Base-by-base conservation (phyloP, 2,113 vertebrate species). In the Colius striatus region DNA sequence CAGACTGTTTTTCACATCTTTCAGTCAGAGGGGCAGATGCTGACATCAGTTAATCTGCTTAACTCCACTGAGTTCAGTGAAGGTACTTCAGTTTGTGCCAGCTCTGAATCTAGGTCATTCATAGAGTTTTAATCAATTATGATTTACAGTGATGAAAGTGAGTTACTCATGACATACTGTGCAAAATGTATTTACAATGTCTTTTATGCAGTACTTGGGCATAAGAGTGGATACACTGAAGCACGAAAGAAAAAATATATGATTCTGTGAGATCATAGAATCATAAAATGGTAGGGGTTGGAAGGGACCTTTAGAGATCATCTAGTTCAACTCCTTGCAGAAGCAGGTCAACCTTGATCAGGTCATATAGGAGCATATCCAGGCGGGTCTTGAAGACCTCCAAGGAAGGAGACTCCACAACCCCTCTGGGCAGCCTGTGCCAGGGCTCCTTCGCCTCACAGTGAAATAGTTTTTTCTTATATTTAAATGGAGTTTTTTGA, bases 1-100 rank as follows among this genome's bases (percentile, higher is more conserved):
- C 58, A 45, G 72, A 16, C 26, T 90, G 30, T 80, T 92, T 92
- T 93, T 89, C 88, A 71, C 65, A 94, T n/a, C 32, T 89, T 84
- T 92, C 78, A 66, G 61, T 85, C 50, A 32, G 34, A 32, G 50
- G 32, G 50, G 45, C 68, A 80, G 73, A 87, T 29, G 58, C 18
- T 90, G 54, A 48, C 55, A 68, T 67, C 10, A 32, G 29, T 87
- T 87, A 83, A 86, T 67, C 76, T 65, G 23, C 23, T 92, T 62
- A 72, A 88, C 32, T 65, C 58, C 58, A 38, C 22, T 30, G 73
- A 86, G 75, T 88, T 89, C 77, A 81, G 30, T 26, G 54, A 70
- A 92, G 72, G 34, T 94, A 53, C 17, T 81, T 89, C 32, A 23
- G 34, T 48, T 60, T 34, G 25, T 53, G 41, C 29, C 65, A 90